Conservation (phyloP, 2,113 vertebrate genomes). For the Cavia aperea region DNA sequence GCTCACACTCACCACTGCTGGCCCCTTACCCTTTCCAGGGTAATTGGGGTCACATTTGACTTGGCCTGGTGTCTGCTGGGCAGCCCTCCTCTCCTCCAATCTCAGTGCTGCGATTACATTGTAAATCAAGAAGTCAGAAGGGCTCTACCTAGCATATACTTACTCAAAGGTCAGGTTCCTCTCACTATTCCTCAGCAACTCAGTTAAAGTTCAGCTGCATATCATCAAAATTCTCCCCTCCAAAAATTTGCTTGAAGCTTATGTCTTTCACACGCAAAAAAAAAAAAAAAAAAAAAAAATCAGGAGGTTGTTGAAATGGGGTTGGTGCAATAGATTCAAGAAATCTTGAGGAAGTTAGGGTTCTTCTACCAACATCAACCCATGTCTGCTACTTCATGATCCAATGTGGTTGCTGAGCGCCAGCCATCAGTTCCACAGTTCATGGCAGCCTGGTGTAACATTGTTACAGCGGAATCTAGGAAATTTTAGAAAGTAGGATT, state of each 20-base stretch:
- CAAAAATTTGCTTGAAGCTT: too few relatives aligned
- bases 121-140: not conserved
- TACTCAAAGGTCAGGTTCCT: not conserved
- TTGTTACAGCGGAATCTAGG: not conserved
- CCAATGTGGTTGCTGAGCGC: not conserved
- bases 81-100: not conserved
- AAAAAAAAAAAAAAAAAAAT: not conserved
- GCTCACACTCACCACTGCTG: fast-evolving
- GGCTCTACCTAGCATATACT: too few relatives aligned
- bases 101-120: too few relatives aligned
- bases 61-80: not conserved
- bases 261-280: not conserved
- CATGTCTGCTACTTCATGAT: not conserved
- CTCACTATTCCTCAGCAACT: not conserved
- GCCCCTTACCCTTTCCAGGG: fast-evolving
- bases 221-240: not conserved
- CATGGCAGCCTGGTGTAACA: too few relatives aligned
- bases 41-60: too few relatives aligned
- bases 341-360: not conserved
- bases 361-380: not conserved
- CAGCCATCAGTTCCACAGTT: not conserved
- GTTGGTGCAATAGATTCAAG: not conserved
- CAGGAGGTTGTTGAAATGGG: not conserved
- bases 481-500: not conserved
- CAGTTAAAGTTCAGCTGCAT: not conserved